Conservation (phyloP, 2,888 invertebrate genomes). For the Andrena bicolor region DNA sequence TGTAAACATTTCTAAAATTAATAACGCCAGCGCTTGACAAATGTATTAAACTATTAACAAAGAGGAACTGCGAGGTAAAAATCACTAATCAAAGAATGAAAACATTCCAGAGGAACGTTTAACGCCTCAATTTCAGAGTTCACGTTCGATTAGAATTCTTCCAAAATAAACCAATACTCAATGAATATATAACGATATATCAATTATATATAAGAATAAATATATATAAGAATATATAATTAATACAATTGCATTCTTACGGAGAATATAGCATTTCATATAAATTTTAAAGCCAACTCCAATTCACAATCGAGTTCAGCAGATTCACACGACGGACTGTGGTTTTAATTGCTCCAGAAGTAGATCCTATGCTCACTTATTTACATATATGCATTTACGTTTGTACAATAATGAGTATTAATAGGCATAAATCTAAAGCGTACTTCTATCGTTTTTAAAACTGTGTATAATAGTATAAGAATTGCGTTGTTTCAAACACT, state of each 20-base stretch:
- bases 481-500: conserved; percentile 1
- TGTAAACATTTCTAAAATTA: too few relatives aligned
- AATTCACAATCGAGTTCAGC: not conserved
- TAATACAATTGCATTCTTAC: not conserved
- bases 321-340: not conserved
- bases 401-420: conserved; percentile 35
- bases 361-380: conserved; percentile 11
- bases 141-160: too few relatives aligned
- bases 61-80: too few relatives aligned
- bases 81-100: too few relatives aligned
- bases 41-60: too few relatives aligned
- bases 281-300: not conserved
- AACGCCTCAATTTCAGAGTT: too few relatives aligned
- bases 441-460: not conserved
- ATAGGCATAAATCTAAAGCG: conserved; percentile 23
- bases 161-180: too few relatives aligned
- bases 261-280: not conserved
- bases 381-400: conserved; percentile 1
- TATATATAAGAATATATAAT: too few relatives aligned
- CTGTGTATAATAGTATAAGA: not conserved
- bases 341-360: conserved; percentile 6
- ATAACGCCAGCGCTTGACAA: too few relatives aligned
- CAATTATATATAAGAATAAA: too few relatives aligned
- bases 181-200: too few relatives aligned
- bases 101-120: too few relatives aligned